A percentile compares a stretch with the other conserved stretches of the same genome.
Conservation (phyloP, 1,140 invertebrate genomes). For the Notospermus geniculatus region DNA sequence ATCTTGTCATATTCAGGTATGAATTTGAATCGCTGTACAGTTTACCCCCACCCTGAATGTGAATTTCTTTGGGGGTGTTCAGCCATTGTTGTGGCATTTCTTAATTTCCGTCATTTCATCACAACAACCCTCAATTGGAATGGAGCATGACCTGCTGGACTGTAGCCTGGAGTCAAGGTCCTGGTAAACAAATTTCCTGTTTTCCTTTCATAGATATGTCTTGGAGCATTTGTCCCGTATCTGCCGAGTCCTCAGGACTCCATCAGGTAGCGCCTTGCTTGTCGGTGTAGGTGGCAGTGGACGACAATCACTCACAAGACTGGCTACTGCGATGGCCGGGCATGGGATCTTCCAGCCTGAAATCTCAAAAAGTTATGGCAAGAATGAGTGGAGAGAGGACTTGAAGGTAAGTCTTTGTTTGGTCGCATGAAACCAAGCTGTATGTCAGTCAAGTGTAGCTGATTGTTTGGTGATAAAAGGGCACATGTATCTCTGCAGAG, state of each 20-base stretch:
- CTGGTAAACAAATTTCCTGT: background rate
- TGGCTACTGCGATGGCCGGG: constrained; percentile 54
- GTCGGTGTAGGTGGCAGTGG: constrained; percentile 57
- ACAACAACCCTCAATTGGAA: too few species aligned
- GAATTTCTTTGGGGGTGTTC: too few species aligned
- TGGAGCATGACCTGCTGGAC: too few species aligned
- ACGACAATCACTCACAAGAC: constrained; percentile 53
- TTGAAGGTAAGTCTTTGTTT: constrained; percentile 48
- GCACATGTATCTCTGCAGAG: too few species aligned
- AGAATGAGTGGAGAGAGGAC: constrained; percentile 56
- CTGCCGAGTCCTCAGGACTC: constrained; percentile 51
- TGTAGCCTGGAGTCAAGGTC: too few species aligned
- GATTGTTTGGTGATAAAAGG: too few species aligned
- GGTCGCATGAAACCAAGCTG: too few species aligned
- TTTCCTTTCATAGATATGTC: constrained; percentile 60
- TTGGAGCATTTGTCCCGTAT: constrained; percentile 57
- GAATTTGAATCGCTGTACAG: constrained; percentile 5
- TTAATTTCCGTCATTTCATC: too few species aligned
- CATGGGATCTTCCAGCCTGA: constrained; percentile 54
- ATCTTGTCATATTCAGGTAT: constrained; percentile 58
- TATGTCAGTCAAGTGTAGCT: too few species aligned
- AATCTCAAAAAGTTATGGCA: constrained; percentile 57
- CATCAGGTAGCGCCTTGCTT: constrained; percentile 54
- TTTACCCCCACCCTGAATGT: too few species aligned
- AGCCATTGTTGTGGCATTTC: too few species aligned